A percentile compares a stretch with the other conserved stretches of the same genome.
phyloP scores from a whole-genome alignment of 2,113 vertebrate species.

The Grantiella picta region DNA sequence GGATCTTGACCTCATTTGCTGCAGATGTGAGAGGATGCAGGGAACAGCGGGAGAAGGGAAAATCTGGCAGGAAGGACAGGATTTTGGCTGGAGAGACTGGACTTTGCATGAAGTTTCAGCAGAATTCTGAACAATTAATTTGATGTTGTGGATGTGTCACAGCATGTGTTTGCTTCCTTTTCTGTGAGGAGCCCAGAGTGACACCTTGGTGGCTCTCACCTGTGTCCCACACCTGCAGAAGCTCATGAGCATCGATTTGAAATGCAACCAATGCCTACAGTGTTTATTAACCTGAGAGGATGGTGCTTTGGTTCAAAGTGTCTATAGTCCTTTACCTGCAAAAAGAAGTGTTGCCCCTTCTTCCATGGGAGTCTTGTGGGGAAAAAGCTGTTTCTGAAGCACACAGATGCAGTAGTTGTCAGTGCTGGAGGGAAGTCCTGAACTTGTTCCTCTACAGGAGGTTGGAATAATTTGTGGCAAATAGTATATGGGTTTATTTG shows the following conservation, averaged over 20 bases:
- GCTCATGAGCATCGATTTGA: neutral
- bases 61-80: neutral
- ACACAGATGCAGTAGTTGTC: neutral
- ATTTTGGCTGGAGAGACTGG: neutral
- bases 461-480: neutral
- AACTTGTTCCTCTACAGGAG: neutral
- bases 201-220: neutral
- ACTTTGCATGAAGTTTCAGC: neutral
- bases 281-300: neutral
- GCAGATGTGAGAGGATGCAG: conserved; percentile 14
- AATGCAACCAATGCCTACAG: neutral
- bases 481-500: neutral
- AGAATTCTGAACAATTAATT: neutral
- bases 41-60: neutral
- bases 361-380: neutral
- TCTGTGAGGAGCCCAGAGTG: neutral
- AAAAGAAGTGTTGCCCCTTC: neutral
- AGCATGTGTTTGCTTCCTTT: neutral
- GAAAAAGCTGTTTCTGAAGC: neutral
- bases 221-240: neutral
- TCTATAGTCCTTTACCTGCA: neutral
- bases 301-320: neutral
- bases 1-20: conserved; percentile 49
- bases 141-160: neutral
- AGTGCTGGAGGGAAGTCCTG: neutral